Conservation (phyloP, 2,888 invertebrate genomes). For the Scaptomyza tumidula region DNA sequence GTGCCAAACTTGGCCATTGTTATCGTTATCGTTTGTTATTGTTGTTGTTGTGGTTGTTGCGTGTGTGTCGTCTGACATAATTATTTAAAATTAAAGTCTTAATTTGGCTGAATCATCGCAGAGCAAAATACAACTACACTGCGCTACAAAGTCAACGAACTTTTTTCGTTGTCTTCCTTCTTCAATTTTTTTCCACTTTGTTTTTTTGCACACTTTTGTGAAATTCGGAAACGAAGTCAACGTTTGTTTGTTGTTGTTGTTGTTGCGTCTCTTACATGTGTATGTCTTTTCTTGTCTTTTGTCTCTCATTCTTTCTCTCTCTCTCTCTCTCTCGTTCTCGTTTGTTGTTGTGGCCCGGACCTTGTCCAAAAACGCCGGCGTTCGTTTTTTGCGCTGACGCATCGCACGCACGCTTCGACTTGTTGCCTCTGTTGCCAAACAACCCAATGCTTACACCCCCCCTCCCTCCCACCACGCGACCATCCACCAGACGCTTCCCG, state of each 20-base stretch:
- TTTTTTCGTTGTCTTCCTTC: not conserved
- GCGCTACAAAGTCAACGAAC: constrained; percentile 72
- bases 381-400: constrained; percentile 61
- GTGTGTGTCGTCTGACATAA: constrained; percentile 63
- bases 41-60: constrained; percentile 14
- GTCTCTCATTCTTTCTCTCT: constrained; percentile 8
- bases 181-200: not conserved
- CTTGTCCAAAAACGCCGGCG: constrained; percentile 50
- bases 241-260: constrained; percentile 5
- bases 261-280: not conserved
- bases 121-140: constrained; percentile 44
- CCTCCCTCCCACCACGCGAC: not conserved
- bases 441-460: not conserved
- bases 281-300: constrained; percentile 30
- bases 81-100: constrained; percentile 70
- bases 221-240: constrained; percentile 45
- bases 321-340: not conserved
- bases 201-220: constrained; percentile 67
- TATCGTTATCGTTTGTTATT: constrained; percentile 47
- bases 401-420: constrained; percentile 51
- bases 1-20: constrained; percentile 35
- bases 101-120: constrained; percentile 67
- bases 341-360: constrained; percentile 46
- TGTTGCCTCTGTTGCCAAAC: constrained; percentile 39
- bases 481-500: not conserved